phyloP scores from a whole-genome alignment of 2,113 vertebrate genomes.

The Tilapia sparmanii region DNA sequence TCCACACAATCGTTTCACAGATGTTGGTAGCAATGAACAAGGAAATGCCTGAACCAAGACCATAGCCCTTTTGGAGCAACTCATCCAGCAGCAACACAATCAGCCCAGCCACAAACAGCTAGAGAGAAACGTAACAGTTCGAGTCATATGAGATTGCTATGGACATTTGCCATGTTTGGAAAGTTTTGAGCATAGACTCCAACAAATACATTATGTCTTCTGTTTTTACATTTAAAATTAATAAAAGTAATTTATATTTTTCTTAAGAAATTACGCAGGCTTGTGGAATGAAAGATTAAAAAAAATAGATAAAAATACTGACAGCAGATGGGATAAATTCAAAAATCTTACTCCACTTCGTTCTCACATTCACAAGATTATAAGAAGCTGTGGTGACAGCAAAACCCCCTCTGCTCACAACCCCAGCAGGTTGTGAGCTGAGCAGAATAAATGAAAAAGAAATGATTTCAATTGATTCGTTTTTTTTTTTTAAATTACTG shows the following conservation, averaged over 20 bases:
- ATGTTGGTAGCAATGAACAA: constrained; percentile 99
- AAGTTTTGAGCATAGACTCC: not conserved
- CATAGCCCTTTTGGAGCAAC: constrained; percentile 94
- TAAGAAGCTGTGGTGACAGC: not conserved
- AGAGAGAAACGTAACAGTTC: not conserved
- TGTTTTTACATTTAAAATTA: not conserved
- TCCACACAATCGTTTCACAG: constrained; percentile 99
- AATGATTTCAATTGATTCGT: not conserved
- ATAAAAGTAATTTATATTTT: not conserved
- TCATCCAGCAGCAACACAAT: constrained; percentile 96
- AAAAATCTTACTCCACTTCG: not conserved
- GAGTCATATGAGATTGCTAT: not conserved
- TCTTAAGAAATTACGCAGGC: not conserved
- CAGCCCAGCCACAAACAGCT: constrained; percentile 96
- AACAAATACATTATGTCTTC: not conserved
- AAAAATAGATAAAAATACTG: not conserved
- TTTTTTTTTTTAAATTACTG: not conserved
- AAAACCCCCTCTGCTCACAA: not conserved
- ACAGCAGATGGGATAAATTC: not conserved
- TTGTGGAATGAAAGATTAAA: not conserved
- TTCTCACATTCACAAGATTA: not conserved
- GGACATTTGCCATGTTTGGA: not conserved
- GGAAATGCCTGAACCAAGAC: constrained; percentile 95
- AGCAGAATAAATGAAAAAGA: not conserved
- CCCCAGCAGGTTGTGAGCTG: not conserved